Conservation (phyloP, 2,113 vertebrate species). For the Macheiramphus alcinus region DNA sequence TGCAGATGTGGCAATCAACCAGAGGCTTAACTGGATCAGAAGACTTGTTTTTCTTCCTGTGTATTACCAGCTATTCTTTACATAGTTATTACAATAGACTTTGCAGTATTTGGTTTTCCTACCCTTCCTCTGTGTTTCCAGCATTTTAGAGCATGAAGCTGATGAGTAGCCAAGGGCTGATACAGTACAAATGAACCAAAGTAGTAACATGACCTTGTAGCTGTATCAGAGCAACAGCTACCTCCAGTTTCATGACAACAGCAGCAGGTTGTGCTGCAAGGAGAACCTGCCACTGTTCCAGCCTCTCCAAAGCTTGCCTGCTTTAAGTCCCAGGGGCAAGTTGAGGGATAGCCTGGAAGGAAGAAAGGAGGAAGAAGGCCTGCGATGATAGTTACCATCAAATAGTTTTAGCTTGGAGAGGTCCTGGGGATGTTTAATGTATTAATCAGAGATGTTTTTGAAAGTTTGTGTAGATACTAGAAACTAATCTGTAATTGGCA, state of each 20-base stretch:
- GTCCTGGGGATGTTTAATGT: conserved; percentile 17
- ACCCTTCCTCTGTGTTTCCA: not conserved
- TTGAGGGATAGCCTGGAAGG: not conserved
- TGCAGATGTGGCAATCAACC: not conserved
- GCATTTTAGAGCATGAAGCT: not conserved
- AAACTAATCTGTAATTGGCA: conserved; percentile 32
- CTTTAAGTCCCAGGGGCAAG: not conserved
- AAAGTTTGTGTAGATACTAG: conserved; percentile 10
- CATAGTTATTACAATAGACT: not conserved
- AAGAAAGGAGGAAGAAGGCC: not conserved
- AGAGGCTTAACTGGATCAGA: not conserved
- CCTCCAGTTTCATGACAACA: not conserved
- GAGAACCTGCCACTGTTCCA: not conserved
- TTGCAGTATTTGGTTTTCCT: not conserved
- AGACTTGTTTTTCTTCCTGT: not conserved
- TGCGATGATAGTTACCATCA: not conserved
- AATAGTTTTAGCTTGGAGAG: conserved; percentile 4
- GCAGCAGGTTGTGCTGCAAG: not conserved
- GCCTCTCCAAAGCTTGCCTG: not conserved
- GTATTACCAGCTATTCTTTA: not conserved
- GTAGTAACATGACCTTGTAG: not conserved
- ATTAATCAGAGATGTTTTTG: conserved; percentile 12
- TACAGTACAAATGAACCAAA: not conserved
- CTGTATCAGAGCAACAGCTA: not conserved
- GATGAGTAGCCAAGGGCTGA: not conserved